A percentile compares a stretch with the other conserved stretches of the same genome.
phyloP scores from a whole-genome alignment of 92 coral and sea anemone species.

The Blastomussa wellsi region DNA sequence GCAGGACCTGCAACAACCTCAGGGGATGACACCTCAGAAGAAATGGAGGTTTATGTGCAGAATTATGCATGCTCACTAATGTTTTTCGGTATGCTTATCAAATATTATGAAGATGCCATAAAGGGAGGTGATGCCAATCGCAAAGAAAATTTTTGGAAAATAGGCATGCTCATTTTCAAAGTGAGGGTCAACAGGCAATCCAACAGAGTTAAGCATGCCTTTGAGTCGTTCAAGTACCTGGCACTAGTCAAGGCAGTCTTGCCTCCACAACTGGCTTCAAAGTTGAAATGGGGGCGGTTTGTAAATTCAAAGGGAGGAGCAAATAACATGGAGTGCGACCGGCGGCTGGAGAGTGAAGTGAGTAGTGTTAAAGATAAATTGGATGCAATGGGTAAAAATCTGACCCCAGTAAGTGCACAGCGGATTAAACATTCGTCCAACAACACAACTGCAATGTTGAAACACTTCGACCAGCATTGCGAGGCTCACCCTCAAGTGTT shows the following conservation, averaged over 20 bases:
- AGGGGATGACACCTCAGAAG: neutral
- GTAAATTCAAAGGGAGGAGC: constrained; percentile 39
- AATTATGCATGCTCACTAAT: constrained; percentile 56
- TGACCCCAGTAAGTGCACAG: constrained; percentile 43
- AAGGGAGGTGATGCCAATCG: constrained; percentile 56
- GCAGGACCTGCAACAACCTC: neutral
- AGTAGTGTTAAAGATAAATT: constrained; percentile 21
- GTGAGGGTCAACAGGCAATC: constrained; percentile 46
- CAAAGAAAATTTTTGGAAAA: constrained; percentile 52
- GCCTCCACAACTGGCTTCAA: constrained; percentile 40
- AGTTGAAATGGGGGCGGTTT: constrained; percentile 53
- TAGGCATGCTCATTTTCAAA: constrained; percentile 51
- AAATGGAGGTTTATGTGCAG: constrained; percentile 23
- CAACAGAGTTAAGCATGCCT: constrained; percentile 61
- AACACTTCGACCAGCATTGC: constrained; percentile 36
- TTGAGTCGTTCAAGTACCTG: constrained; percentile 56
- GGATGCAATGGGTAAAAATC: constrained; percentile 41
- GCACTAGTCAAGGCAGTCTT: constrained; percentile 37
- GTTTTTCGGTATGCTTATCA: constrained; percentile 51
- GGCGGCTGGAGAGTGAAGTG: constrained; percentile 52
- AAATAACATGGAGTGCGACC: constrained; percentile 53
- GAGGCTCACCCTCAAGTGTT: constrained; percentile 25
- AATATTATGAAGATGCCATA: constrained; percentile 47
- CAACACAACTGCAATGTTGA: constrained; percentile 35
- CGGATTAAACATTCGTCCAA: constrained; percentile 35